Percentiles rank a stretch among this genome's conserved stretches.
Conservation (phyloP, 92 coral and sea anemone species). For the Phenganax stokvisi region DNA sequence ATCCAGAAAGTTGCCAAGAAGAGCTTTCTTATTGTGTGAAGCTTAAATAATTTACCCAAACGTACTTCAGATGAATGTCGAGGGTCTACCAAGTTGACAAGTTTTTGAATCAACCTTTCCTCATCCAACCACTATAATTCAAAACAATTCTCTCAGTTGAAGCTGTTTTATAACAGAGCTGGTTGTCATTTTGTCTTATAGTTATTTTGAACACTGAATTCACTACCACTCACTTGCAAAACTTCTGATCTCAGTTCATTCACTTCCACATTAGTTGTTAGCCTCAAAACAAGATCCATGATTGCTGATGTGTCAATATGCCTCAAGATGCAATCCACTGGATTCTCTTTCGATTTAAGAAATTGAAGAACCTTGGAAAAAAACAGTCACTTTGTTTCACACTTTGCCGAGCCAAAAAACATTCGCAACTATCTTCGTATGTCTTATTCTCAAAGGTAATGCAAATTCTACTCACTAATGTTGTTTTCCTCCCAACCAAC, state of each 20-base stretch:
- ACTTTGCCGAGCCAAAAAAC: neutral
- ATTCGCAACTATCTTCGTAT: neutral
- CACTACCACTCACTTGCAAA: conserved; percentile 57
- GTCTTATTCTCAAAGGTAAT: neutral
- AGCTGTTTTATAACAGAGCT: neutral
- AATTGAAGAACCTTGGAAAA: conserved; percentile 76
- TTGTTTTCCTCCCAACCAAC: conserved; percentile 81
- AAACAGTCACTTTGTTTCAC: neutral
- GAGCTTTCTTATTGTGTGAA: too few species aligned
- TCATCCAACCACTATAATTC: conserved; percentile 79
- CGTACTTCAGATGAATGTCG: conserved; percentile 84
- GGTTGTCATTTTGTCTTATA: neutral
- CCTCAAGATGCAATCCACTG: conserved; percentile 68
- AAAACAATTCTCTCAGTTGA: neutral
- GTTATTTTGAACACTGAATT: neutral
- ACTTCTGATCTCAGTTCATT: conserved; percentile 80
- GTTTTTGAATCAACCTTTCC: conserved; percentile 70
- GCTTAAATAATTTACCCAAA: neutral
- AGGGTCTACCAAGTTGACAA: conserved; percentile 81
- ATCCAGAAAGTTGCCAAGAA: too few species aligned
- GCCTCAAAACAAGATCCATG: conserved; percentile 82
- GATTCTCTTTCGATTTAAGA: conserved; percentile 85
- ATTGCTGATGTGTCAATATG: conserved; percentile 97
- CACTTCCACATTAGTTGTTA: conserved; percentile 85
- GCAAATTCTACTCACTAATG: conserved; percentile 58